These are phyloP conservation scores for Drosophila pseudoananassae DNA, from an alignment of 1,140 invertebrate species.

Conservation along the genomic window DNA sequence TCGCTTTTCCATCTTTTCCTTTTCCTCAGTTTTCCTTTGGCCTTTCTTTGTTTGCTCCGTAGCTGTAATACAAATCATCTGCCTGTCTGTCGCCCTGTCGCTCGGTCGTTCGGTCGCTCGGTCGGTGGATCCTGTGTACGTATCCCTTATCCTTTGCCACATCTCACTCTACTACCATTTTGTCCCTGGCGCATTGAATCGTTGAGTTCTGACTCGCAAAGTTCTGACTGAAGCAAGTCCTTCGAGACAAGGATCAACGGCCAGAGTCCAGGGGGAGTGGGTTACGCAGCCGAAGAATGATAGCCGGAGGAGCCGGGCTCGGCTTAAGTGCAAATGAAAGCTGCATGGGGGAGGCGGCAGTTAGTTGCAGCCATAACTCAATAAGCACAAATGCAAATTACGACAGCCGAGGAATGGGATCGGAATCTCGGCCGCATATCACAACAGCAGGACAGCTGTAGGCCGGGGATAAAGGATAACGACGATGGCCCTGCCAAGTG, in stretches of 20 bases:
- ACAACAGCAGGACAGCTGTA: constrained; percentile 22
- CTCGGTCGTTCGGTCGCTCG: not conserved
- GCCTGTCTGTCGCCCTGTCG: constrained; percentile 19
- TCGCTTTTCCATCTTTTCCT: constrained; percentile 13
- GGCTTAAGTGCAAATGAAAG: constrained; percentile 78
- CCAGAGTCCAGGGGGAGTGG: too few species aligned
- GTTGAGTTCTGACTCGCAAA: constrained; percentile 70
- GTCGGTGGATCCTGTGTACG: constrained; percentile 16
- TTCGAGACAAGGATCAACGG: constrained; percentile 1
- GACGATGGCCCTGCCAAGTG: constrained; percentile 19
- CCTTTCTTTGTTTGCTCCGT: constrained; percentile 54
- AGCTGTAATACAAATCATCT: constrained; percentile 77
- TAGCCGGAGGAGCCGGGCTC: constrained; percentile 23
- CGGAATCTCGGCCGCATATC: constrained; percentile 53
- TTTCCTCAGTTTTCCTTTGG: constrained; percentile 21
- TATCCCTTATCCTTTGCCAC: constrained; percentile 13
- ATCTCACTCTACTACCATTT: not conserved
- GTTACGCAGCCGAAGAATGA: not conserved
- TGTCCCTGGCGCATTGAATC: constrained; percentile 67
- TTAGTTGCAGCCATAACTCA: constrained; percentile 79
- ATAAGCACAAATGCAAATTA: constrained; percentile 81
- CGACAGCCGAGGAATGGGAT: constrained; percentile 24
- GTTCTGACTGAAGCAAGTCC: constrained; percentile 30
- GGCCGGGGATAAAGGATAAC: constrained; percentile 4
- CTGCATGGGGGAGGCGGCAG: constrained; percentile 41